A percentile compares a stretch with the other conserved stretches of the same genome.
Evolutionary conservation across 2,797 vertebrate species (phyloP).

Genomic region (Chelmon rostratus): DNA sequence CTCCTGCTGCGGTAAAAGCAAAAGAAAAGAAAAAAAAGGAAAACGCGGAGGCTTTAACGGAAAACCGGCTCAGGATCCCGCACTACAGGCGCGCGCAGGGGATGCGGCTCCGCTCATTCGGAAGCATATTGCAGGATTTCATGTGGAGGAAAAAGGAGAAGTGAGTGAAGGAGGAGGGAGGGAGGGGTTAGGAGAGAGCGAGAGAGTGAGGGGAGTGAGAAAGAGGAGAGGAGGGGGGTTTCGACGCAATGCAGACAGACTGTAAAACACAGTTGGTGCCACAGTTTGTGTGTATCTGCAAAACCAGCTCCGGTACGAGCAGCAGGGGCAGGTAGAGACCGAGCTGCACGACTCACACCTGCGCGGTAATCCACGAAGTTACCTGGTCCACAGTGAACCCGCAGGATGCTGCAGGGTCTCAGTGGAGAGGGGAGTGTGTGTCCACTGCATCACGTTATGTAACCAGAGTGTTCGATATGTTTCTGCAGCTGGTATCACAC

Average conservation of each 20-base stretch:
- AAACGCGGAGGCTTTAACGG: background rate
- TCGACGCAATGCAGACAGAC: constrained; percentile 89
- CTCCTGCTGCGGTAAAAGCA: constrained; percentile 68
- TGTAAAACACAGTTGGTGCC: constrained; percentile 78
- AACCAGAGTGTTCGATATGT: constrained; percentile 7
- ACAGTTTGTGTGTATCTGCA: background rate
- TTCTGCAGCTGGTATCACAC: too few species aligned
- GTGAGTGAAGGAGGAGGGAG: constrained; percentile 40
- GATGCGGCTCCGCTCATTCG: constrained; percentile 54
- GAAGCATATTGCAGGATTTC: constrained; percentile 79
- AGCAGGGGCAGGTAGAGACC: background rate
- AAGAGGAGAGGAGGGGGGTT: constrained; percentile 57
- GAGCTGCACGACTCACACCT: background rate
- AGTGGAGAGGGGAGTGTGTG: too few species aligned
- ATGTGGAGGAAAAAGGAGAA: constrained; percentile 46
- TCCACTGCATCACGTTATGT: constrained; percentile 12
- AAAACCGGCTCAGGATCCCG: constrained; percentile 37
- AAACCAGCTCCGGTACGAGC: too few species aligned
- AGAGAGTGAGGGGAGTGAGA: constrained; percentile 12
- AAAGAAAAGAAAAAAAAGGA: constrained; percentile 2
- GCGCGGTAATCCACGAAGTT: too few species aligned
- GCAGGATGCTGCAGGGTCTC: too few species aligned
- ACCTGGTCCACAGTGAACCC: too few species aligned
- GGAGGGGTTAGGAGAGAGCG: constrained; percentile 40
- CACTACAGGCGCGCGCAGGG: constrained; percentile 26